These are phyloP conservation scores for Mystacornis crossleyi DNA, from an alignment of 2,113 vertebrate species.

Conservation along the genomic window DNA sequence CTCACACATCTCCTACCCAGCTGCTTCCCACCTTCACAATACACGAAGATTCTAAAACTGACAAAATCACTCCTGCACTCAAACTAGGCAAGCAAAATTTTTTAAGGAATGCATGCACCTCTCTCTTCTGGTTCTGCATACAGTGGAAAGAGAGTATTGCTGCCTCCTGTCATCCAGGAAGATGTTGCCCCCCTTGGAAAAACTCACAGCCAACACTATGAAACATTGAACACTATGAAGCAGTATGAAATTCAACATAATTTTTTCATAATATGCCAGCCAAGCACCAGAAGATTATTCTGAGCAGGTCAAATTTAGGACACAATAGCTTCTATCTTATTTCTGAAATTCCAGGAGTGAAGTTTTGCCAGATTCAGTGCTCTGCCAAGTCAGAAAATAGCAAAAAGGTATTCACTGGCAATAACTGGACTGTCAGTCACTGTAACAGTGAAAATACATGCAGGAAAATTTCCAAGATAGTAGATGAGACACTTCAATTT, in stretches of 20 bases:
- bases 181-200: neutral
- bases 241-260: neutral
- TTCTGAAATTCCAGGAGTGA: neutral
- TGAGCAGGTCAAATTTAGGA: neutral
- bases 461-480: neutral
- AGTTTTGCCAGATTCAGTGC: neutral
- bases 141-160: neutral
- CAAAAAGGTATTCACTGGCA: neutral
- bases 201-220: neutral
- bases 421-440: neutral
- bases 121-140: neutral
- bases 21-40: neutral
- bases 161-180: neutral
- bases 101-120: neutral
- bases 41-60: neutral
- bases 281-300: neutral
- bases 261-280: neutral
- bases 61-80: neutral
- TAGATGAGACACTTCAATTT: neutral
- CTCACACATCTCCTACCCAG: neutral
- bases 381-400: neutral
- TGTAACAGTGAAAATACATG: neutral
- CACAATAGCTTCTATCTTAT: neutral
- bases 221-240: neutral
- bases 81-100: neutral